phyloP scores from a whole-genome alignment of 2,888 invertebrate species.

The Melipona bicolor region DNA sequence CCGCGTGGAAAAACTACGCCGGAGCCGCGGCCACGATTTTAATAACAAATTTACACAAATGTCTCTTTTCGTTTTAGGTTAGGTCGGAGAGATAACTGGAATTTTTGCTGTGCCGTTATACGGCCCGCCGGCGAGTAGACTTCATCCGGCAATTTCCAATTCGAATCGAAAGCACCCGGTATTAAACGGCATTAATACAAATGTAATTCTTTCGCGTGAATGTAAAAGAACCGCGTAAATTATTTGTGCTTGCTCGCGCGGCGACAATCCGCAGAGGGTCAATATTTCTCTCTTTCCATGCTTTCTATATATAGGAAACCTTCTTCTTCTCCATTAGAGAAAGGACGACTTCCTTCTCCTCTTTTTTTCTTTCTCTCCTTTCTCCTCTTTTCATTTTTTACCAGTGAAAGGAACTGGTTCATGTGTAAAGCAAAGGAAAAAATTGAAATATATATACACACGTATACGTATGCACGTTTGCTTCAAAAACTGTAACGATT shows the following conservation, averaged over 20 bases:
- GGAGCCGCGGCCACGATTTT: constrained; percentile 7
- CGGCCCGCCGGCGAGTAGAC: constrained; percentile 66
- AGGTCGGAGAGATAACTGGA: constrained; percentile 63
- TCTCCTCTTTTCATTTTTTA: neutral
- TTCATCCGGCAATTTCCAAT: constrained; percentile 71
- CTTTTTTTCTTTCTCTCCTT: too few relatives aligned
- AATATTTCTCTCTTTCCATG: neutral
- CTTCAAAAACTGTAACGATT: neutral
- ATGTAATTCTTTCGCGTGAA: constrained; percentile 26
- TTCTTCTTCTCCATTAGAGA: too few relatives aligned
- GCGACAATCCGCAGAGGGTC: neutral
- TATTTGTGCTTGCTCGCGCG: neutral
- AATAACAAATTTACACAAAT: constrained; percentile 33
- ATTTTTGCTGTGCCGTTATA: constrained; percentile 65
- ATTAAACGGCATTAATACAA: constrained; percentile 27
- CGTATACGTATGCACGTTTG: neutral
- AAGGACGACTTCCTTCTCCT: neutral
- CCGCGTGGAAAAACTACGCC: neutral
- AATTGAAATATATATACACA: neutral
- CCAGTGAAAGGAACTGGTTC: neutral
- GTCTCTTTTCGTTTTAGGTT: constrained; percentile 54
- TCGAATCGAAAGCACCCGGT: constrained; percentile 47
- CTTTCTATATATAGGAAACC: too few relatives aligned
- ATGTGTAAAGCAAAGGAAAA: neutral
- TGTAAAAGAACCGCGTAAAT: constrained; percentile 21